These are phyloP conservation scores for Trypoxylon attenuatum DNA, from an alignment of 2,888 invertebrate genomes.

Conservation along the genomic window DNA sequence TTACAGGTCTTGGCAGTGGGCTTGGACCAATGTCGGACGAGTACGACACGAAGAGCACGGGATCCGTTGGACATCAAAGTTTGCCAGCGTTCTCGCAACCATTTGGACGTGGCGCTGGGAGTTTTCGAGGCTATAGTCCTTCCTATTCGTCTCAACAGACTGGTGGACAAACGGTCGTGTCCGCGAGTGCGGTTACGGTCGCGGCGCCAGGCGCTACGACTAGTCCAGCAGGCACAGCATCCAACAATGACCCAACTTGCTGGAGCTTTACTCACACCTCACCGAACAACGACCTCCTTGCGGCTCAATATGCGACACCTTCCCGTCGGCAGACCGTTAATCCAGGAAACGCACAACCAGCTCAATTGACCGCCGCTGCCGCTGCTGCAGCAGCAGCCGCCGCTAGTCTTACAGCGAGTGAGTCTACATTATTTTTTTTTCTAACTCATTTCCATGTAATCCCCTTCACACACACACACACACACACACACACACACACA, in stretches of 20 bases:
- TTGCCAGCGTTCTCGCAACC: conserved; percentile 78
- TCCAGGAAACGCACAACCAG: conserved; percentile 43
- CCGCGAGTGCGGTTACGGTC: conserved; percentile 10
- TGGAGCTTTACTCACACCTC: conserved; percentile 60
- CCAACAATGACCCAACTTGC: conserved; percentile 45
- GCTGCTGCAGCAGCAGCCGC: conserved; percentile 84
- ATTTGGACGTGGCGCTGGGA: conserved; percentile 72
- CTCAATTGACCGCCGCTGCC: conserved; percentile 79
- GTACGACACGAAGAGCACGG: conserved; percentile 67
- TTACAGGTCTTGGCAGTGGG: conserved; percentile 47
- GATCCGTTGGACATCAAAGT: conserved; percentile 72
- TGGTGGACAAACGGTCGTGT: too few species aligned
- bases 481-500: too few species aligned
- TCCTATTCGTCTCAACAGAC: conserved; percentile 61
- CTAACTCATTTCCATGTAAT: too few species aligned
- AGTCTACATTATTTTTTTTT: too few species aligned
- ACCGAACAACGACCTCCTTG: conserved; percentile 43
- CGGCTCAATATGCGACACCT: conserved; percentile 49
- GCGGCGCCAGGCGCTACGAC: conserved; percentile 5
- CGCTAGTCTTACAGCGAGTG: conserved; percentile 83
- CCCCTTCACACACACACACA: too few species aligned
- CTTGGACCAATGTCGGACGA: conserved; percentile 63
- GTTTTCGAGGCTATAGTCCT: conserved; percentile 64
- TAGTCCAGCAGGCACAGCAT: conserved; percentile 27
- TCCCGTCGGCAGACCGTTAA: conserved; percentile 51